Base-by-base conservation (phyloP, 1,140 invertebrate genomes). In the Pararge aegeria region DNA sequence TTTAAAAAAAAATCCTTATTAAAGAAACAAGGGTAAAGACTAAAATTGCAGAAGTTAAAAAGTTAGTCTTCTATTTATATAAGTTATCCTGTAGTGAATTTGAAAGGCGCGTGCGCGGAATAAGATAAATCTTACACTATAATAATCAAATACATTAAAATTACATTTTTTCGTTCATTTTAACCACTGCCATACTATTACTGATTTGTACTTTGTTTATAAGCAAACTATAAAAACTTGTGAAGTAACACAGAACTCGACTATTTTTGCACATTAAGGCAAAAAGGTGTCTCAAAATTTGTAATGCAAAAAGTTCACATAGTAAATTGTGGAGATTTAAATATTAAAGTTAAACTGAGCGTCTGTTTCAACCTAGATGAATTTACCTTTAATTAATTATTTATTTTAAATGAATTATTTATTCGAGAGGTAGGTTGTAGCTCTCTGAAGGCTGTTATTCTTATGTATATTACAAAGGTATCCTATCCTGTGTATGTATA, bases 141-240 rank as follows among this genome's bases (percentile, higher is more conserved):
- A 72, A 71, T 61, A 64, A 51, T 71, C 70, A 60, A 59, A 64
- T 54, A 65, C 59, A 73, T 78, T 79, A 19, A 46, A 55, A 10
- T 73, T 76, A 82, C 7, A 24, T 72, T 64, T 54, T 56, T 67
- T 12, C 60, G 44, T 56, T 56, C 29, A 20, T 48, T 24, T 4
- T 59, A 64, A 61, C 57, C 63, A 49, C 64, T 74, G 51, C 51
- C 59, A 70, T 66, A 61, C 72, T 68, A 67, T 75, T 64, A 56
- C 29, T 75, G 72, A 78, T 78, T 85, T 87, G 82, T 83, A 87
- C 80, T 85, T 85, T 76, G 70, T 81, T 82, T 79, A 70, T 66
- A 78, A 80, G 72, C 71, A 68, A 71, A 71, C 46, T 53, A 70
- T 51, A 51, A 19, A 61, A 56, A 52, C 16, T 34, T 37, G 30